Evolutionary conservation across 2,888 invertebrate species (phyloP).

Genomic region (Monochamus alternatus): DNA sequence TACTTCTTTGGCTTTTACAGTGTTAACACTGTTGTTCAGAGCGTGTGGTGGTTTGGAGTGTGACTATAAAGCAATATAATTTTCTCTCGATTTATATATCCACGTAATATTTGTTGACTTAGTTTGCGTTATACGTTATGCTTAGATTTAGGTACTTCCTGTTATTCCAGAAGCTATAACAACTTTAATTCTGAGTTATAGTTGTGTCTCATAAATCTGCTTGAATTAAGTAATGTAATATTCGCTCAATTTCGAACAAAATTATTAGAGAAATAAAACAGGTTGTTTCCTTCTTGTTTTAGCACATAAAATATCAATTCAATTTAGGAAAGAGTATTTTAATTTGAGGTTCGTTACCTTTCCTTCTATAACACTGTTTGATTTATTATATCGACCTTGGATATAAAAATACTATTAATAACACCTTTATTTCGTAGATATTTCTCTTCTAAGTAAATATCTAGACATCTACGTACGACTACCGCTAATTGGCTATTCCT

Average conservation of each 20-base stretch:
- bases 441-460: background rate
- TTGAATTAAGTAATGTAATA: too few relatives aligned
- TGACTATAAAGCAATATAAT: background rate
- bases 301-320: too few relatives aligned
- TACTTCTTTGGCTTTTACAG: background rate
- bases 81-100: background rate
- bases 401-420: too few relatives aligned
- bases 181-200: background rate
- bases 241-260: too few relatives aligned
- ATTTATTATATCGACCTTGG: too few relatives aligned
- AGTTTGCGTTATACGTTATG: background rate
- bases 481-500: background rate
- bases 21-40: background rate
- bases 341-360: too few relatives aligned
- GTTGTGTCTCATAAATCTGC: too few relatives aligned
- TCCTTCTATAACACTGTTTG: too few relatives aligned
- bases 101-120: conserved; percentile 4
- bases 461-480: background rate
- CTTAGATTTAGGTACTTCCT: conserved; percentile 10
- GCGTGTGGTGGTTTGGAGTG: background rate
- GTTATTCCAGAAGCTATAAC: conserved; percentile 8
- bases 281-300: too few relatives aligned
- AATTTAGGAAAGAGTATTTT: too few relatives aligned
- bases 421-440: background rate
- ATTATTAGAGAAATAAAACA: too few relatives aligned